phyloP scores from a whole-genome alignment of 2,797 vertebrate genomes.

The Forpus xanthops region DNA sequence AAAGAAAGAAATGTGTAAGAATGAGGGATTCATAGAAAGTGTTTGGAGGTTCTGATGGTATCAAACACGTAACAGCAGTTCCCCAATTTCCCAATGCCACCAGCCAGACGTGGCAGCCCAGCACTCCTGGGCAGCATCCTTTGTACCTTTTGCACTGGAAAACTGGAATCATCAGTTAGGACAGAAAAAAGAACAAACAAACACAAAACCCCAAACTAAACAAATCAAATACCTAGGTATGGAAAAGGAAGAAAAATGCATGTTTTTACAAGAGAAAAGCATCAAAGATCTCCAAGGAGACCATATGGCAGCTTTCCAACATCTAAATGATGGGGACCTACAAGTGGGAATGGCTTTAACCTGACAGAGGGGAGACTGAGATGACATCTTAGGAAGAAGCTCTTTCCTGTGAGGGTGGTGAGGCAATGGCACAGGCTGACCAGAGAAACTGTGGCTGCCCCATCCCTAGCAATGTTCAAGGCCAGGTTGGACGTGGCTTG shows the following conservation, averaged over 20 bases:
- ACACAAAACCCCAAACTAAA: not conserved
- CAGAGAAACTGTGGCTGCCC: not conserved
- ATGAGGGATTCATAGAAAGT: not conserved
- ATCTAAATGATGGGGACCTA: not conserved
- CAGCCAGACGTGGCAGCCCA: not conserved
- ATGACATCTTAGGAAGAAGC: not conserved
- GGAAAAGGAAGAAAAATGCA: not conserved
- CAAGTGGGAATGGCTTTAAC: not conserved
- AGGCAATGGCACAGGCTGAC: not conserved
- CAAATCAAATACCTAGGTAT: not conserved
- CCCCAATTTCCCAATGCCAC: not conserved
- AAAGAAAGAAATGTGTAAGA: not conserved
- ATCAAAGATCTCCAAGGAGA: not conserved
- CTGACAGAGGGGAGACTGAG: not conserved
- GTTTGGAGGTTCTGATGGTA: not conserved
- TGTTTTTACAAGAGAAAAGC: not conserved
- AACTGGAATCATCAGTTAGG: not conserved
- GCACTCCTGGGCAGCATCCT: not conserved
- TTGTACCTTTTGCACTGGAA: not conserved
- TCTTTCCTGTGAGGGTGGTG: not conserved
- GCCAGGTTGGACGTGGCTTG: no score
- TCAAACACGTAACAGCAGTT: not conserved
- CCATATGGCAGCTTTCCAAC: not conserved
- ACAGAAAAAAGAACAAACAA: not conserved
- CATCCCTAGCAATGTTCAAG: not conserved